Conservation (phyloP, 1,140 invertebrate genomes). For the Popillia japonica region DNA sequence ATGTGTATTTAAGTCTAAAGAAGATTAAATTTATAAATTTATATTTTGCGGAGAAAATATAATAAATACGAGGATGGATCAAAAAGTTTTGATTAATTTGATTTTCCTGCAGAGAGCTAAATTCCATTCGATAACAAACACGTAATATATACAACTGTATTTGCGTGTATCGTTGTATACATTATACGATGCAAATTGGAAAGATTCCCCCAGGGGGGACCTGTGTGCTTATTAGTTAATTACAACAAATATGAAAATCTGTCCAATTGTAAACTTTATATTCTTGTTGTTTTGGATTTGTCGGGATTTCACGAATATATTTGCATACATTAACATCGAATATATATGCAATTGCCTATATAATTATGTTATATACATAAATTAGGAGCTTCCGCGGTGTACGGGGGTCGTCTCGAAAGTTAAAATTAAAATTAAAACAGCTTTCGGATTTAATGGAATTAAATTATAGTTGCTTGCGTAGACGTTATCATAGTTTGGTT, state of each 20-base stretch:
- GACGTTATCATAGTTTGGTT: no score
- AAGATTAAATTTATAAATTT: no score
- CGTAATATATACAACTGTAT: neutral
- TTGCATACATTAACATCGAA: neutral
- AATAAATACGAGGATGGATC: no score
- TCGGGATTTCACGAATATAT: neutral
- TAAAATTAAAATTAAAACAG: no score
- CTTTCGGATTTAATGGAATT: no score
- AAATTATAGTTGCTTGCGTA: no score
- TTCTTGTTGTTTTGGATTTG: neutral
- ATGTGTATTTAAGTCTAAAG: no score
- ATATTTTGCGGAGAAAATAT: no score
- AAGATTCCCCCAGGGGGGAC: neutral
- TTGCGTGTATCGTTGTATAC: neutral
- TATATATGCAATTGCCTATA: neutral
- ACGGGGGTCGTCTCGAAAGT: no score
- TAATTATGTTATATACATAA: neutral
- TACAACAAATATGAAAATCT: slow-evolving; percentile 11
- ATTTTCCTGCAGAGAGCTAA: neutral
- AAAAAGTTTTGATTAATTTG: no score
- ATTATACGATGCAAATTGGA: neutral
- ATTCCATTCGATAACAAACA: neutral
- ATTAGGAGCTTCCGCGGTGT: no score
- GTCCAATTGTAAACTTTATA: neutral
- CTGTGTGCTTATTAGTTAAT: neutral